Percentiles rank a stretch among this genome's conserved stretches.
These are phyloP conservation scores for Pherbina coryleti DNA, from an alignment of 2,888 invertebrate genomes.

Conservation along the genomic window DNA sequence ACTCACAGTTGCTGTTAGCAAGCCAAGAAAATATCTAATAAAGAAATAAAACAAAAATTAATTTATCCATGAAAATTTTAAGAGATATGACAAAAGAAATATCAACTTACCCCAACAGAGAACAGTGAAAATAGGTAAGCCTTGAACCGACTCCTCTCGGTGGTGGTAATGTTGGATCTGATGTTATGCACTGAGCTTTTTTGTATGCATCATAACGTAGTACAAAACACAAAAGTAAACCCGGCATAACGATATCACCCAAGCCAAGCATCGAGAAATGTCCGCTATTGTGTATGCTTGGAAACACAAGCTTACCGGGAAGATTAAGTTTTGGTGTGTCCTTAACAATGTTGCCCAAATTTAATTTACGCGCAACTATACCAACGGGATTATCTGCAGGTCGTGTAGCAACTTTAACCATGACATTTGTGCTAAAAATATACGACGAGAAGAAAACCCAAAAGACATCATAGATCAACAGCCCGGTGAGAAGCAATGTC, in stretches of 20 bases:
- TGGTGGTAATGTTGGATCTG: conserved; percentile 73
- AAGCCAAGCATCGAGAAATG: conserved; percentile 96
- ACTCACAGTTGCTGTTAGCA: conserved; percentile 96
- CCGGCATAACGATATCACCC: conserved; percentile 95
- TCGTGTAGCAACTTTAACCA: conserved; percentile 92
- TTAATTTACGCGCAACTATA: conserved; percentile 91
- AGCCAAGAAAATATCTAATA: conserved; percentile 86
- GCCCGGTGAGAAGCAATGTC: conserved; percentile 91
- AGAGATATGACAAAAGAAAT: background rate
- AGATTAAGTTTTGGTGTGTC: conserved; percentile 96
- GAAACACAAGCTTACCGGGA: conserved; percentile 97
- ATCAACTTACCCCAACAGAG: conserved; percentile 81
- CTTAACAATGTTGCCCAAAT: conserved; percentile 89
- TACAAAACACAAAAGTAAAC: conserved; percentile 94
- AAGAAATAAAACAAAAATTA: conserved; percentile 4
- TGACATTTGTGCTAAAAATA: conserved; percentile 98
- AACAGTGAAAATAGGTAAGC: conserved; percentile 97
- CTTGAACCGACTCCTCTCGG: conserved; percentile 74
- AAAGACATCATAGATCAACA: conserved; percentile 96
- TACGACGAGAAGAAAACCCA: conserved; percentile 99
- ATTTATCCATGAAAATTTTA: background rate
- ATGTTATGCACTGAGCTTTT: conserved; percentile 76
- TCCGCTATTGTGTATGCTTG: conserved; percentile 94
- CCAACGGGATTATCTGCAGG: conserved; percentile 95
- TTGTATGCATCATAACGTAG: conserved; percentile 98